Conservation (phyloP, 2,113 vertebrate species). For the Cisticola juncidis region DNA sequence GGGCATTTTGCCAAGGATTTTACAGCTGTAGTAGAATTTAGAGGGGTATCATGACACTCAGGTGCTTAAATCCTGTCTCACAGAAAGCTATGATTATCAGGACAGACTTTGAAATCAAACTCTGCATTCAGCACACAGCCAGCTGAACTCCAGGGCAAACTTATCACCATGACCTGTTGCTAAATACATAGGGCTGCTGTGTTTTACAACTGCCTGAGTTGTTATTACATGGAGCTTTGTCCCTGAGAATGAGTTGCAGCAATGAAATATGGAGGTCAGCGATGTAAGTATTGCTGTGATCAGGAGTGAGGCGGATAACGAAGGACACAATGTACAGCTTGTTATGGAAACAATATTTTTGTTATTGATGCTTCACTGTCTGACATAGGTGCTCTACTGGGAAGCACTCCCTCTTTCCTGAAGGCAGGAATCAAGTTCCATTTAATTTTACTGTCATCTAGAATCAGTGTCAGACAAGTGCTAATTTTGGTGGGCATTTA, state of each 20-base stretch:
- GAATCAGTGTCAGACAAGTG: neutral
- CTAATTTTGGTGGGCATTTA: neutral
- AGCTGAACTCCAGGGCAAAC: conserved; percentile 42
- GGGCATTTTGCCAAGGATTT: neutral
- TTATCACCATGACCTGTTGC: conserved; percentile 47
- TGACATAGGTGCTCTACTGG: neutral
- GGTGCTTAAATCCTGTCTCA: neutral
- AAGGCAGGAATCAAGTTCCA: neutral
- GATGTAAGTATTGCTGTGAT: neutral
- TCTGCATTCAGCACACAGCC: neutral
- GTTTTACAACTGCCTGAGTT: conserved; percentile 23
- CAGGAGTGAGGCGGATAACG: neutral
- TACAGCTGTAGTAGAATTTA: neutral
- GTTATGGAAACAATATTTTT: neutral
- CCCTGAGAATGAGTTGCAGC: neutral
- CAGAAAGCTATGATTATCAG: neutral
- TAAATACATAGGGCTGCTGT: neutral
- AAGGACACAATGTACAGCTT: neutral
- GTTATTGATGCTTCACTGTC: neutral
- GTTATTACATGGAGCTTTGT: conserved; percentile 14
- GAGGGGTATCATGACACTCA: neutral
- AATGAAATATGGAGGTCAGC: conserved; percentile 11
- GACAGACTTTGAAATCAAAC: conserved; percentile 63
- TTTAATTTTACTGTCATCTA: neutral
- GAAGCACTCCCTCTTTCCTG: neutral